Evolutionary conservation across 1,140 invertebrate species (phyloP).

Genomic region (Bombus picipes): DNA sequence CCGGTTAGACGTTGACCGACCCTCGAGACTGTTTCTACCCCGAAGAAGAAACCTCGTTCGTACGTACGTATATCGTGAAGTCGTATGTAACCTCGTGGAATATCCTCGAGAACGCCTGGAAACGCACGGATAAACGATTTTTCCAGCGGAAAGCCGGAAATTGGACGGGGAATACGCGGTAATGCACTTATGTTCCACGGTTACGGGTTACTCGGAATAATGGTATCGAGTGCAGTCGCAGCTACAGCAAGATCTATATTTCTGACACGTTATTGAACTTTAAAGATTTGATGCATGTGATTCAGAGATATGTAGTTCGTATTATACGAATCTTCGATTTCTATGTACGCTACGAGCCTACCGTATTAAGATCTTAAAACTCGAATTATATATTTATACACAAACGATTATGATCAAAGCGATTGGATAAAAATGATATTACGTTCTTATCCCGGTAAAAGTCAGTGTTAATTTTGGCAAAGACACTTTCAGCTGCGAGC

Average conservation of each 20-base stretch:
- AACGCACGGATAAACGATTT: conserved; percentile 51
- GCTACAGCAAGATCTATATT: background rate
- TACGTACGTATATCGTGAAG: background rate
- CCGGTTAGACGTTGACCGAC: conserved; percentile 24
- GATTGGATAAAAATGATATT: no score
- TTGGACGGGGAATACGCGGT: conserved; percentile 9
- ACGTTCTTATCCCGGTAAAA: no score
- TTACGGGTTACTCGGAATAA: background rate
- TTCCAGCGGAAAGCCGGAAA: conserved; percentile 10
- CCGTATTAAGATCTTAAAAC: no score
- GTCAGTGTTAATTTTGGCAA: no score
- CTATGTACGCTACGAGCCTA: no score
- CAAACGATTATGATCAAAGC: no score
- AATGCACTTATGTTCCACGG: conserved; percentile 2
- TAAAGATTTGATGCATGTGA: background rate
- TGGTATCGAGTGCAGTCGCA: background rate
- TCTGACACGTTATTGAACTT: background rate
- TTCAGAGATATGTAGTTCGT: no score
- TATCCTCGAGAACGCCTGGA: background rate
- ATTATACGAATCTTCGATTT: no score
- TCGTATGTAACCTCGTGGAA: background rate
- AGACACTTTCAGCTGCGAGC: no score
- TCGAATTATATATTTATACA: no score
- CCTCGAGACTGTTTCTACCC: background rate
- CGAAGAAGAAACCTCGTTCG: background rate